Percentiles rank a stretch among this genome's conserved stretches.
phyloP scores from a whole-genome alignment of 2,797 vertebrate species.

The Phrynocephalus vlangalii region DNA sequence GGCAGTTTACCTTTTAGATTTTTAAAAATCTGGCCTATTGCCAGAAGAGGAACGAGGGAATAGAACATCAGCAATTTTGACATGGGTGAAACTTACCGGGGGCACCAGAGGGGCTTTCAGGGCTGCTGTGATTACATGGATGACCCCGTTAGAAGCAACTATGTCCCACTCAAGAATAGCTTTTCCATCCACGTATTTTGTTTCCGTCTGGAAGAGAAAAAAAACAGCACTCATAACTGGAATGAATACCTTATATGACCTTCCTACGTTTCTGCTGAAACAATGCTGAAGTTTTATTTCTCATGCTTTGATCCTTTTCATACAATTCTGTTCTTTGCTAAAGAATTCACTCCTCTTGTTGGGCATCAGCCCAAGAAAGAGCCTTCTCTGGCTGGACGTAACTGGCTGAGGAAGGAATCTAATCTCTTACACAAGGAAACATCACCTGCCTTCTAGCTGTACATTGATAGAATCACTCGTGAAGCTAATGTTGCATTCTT shows the following conservation, averaged over 20 bases:
- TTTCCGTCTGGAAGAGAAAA: conserved; percentile 73
- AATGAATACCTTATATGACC: neutral
- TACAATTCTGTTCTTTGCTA: neutral
- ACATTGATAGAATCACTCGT: neutral
- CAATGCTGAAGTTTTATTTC: neutral
- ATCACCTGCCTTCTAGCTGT: neutral
- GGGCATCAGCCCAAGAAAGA: neutral
- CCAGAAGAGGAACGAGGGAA: neutral
- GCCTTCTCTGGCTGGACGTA: accelerated
- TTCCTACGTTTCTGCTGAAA: neutral
- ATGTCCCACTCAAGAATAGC: conserved; percentile 85
- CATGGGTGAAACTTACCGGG: conserved; percentile 72
- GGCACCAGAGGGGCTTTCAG: conserved; percentile 83
- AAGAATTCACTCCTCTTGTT: neutral
- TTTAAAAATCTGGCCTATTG: no score
- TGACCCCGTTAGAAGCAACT: conserved; percentile 90
- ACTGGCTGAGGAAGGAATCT: neutral
- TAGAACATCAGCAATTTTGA: neutral
- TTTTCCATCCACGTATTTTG: conserved; percentile 85
- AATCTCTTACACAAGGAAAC: neutral
- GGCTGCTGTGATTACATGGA: conserved; percentile 89
- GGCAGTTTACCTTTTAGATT: neutral
- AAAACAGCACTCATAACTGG: conserved; percentile 21
- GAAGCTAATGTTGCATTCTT: neutral
- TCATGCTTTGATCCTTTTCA: neutral